Evolutionary conservation across 2,888 invertebrate species (phyloP).

Genomic region (Crioceris asparagi): DNA sequence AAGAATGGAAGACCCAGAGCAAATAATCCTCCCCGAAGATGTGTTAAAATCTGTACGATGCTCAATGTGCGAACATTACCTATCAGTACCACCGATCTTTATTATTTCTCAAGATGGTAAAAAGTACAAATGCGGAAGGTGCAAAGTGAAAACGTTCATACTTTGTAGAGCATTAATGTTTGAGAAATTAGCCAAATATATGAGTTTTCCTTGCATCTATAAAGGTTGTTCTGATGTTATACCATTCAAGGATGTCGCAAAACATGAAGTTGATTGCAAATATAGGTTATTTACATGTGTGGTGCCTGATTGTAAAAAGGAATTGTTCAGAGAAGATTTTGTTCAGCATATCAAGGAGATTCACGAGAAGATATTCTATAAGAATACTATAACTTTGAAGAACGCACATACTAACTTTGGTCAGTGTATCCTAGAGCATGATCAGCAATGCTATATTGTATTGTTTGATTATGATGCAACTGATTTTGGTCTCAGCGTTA

Average conservation of each 20-base stretch:
- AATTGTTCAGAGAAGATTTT: slow-evolving; percentile 7
- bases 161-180: slow-evolving; percentile 11
- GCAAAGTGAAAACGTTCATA: slow-evolving; percentile 12
- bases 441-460: slow-evolving; percentile 8
- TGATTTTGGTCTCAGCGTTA: slow-evolving; percentile 10
- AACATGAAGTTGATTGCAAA: slow-evolving; percentile 12
- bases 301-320: slow-evolving; percentile 10
- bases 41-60: slow-evolving; percentile 7
- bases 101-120: slow-evolving; percentile 14
- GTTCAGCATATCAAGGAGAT: slow-evolving; percentile 14
- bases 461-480: slow-evolving; percentile 12
- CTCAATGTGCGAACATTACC: slow-evolving; percentile 10
- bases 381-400: slow-evolving; percentile 8
- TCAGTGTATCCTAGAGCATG: slow-evolving; percentile 12
- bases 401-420: slow-evolving; percentile 10
- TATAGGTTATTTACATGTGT: slow-evolving; percentile 12
- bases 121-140: slow-evolving; percentile 16
- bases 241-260: slow-evolving; percentile 10
- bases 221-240: slow-evolving; percentile 11
- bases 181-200: slow-evolving; percentile 15
- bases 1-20: no score
- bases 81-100: slow-evolving; percentile 14
- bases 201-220: slow-evolving; percentile 16
- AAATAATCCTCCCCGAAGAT: neutral
- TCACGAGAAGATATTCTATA: slow-evolving; percentile 12